Evolutionary conservation across 2,797 vertebrate genomes (phyloP).

Genomic region (Sciaenops ocellatus): DNA sequence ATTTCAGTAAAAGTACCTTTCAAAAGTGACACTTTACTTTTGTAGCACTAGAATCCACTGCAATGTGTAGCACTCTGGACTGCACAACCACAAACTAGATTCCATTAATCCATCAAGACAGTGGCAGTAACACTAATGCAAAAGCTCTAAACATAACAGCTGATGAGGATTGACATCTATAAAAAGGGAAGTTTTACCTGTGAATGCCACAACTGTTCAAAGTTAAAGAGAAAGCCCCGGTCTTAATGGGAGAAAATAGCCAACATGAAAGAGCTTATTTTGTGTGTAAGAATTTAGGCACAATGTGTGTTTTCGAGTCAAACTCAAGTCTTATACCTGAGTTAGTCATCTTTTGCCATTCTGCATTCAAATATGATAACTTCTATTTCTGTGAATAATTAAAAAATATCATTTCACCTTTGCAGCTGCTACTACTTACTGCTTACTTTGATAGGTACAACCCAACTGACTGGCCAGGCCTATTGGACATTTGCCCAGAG

Average conservation of each 20-base stretch:
- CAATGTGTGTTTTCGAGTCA: neutral
- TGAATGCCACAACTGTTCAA: neutral
- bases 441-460: neutral
- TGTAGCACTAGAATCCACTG: neutral
- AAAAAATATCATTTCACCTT: neutral
- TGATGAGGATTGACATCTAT: slow-evolving; percentile 32
- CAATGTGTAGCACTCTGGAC: neutral
- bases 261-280: slow-evolving; percentile 5
- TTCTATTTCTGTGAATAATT: neutral
- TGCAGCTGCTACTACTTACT: neutral
- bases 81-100: slow-evolving; percentile 13
- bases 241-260: slow-evolving; percentile 14
- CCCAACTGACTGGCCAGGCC: neutral
- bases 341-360: neutral
- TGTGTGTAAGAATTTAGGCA: neutral
- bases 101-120: slow-evolving; percentile 15
- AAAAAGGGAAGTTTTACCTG: neutral
- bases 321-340: neutral
- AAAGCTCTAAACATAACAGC: slow-evolving; percentile 34
- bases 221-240: slow-evolving; percentile 3
- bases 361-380: neutral
- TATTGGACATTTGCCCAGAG: slow-evolving; percentile 27
- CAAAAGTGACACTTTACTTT: neutral
- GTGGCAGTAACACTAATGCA: slow-evolving; percentile 24
- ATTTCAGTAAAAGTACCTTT: slow-evolving; percentile 5